These are phyloP conservation scores for Campopleginae sp. DNA, from an alignment of 2,888 invertebrate genomes.

Conservation along the genomic window DNA sequence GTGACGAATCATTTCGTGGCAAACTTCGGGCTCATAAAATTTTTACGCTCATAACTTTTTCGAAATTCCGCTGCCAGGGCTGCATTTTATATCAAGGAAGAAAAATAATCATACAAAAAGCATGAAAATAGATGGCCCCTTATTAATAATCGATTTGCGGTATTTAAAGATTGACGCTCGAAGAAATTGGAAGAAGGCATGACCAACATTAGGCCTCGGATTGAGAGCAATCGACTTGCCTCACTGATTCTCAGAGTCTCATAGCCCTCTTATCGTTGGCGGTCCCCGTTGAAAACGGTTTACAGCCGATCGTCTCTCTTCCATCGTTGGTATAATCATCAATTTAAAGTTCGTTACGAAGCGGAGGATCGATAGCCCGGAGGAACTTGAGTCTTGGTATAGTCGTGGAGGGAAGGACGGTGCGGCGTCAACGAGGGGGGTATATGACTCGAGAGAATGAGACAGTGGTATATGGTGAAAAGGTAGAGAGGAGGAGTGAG, in stretches of 20 bases:
- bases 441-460: constrained; percentile 53
- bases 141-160: constrained; percentile 37
- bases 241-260: constrained; percentile 54
- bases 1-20: no score
- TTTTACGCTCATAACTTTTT: not conserved
- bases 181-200: constrained; percentile 16
- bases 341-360: constrained; percentile 80
- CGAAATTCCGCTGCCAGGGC: not conserved
- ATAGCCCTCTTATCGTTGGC: constrained; percentile 45
- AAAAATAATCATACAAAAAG: not conserved
- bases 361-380: constrained; percentile 77
- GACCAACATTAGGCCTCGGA: constrained; percentile 23
- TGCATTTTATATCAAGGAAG: not conserved
- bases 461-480: constrained; percentile 41
- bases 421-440: constrained; percentile 51
- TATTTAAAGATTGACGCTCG: constrained; percentile 12
- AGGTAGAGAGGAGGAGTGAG: constrained; percentile 49
- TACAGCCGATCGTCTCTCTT: constrained; percentile 67
- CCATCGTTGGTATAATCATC: constrained; percentile 77
- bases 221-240: constrained; percentile 60
- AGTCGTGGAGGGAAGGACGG: constrained; percentile 54
- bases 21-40: no score
- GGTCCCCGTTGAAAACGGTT: constrained; percentile 61
- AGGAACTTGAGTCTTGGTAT: constrained; percentile 70
- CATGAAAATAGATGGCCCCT: not conserved